Percentiles rank a stretch among this genome's conserved stretches.
Conservation (phyloP, 2,888 invertebrate species). For the Cyaniris semiargus region DNA sequence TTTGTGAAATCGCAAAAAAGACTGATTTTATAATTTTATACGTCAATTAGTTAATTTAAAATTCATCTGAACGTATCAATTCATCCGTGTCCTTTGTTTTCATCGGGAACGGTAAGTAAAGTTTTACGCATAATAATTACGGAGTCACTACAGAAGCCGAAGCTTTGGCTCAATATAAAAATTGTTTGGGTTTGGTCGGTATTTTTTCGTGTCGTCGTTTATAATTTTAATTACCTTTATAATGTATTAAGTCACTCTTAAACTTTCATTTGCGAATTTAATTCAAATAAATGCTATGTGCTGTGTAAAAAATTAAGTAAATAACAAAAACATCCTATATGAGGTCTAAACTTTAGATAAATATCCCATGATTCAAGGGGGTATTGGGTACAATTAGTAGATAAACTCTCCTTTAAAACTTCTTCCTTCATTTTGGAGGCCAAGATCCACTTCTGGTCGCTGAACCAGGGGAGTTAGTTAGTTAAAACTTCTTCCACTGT, state of each 20-base stretch:
- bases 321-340: too few relatives aligned
- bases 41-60: slow-evolving; percentile 36
- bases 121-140: slow-evolving; percentile 3
- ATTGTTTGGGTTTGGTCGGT: slow-evolving; percentile 16
- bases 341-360: too few relatives aligned
- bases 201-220: neutral
- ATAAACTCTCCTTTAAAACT: too few relatives aligned
- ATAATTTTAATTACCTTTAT: neutral
- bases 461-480: too few relatives aligned
- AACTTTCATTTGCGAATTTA: neutral
- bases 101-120: slow-evolving; percentile 20
- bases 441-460: too few relatives aligned
- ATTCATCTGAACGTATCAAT: slow-evolving; percentile 1
- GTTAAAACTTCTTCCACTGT: too few relatives aligned
- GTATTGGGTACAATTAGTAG: too few relatives aligned
- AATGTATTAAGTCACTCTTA: neutral
- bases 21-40: slow-evolving; percentile 43
- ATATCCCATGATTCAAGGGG: too few relatives aligned
- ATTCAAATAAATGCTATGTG: neutral
- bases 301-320: neutral
- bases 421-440: too few relatives aligned
- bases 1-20: slow-evolving; percentile 39
- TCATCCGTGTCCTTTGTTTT: neutral
- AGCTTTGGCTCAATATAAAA: slow-evolving; percentile 5
- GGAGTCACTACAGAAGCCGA: neutral